Conservation (phyloP, 2,888 invertebrate species). For the Pantelozetes paolii region DNA sequence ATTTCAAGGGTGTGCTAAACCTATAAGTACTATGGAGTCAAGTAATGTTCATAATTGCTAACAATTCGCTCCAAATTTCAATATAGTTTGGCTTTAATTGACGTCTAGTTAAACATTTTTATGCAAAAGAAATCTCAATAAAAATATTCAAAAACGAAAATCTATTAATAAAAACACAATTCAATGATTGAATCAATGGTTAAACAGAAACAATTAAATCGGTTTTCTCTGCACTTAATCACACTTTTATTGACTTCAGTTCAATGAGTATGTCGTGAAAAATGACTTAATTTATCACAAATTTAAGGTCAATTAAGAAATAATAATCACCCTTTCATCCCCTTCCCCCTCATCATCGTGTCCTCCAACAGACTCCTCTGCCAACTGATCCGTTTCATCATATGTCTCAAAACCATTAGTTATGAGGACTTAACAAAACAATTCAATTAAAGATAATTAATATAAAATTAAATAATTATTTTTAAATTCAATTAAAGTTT, state of each 20-base stretch:
- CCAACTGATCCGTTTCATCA: constrained; percentile 33
- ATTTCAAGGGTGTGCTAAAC: constrained; percentile 35
- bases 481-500: background rate
- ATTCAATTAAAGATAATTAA: background rate
- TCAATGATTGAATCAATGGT: background rate
- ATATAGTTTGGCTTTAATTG: background rate
- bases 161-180: background rate
- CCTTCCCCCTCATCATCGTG: background rate
- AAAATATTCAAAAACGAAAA: background rate
- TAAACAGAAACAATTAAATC: background rate
- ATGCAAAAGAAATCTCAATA: background rate
- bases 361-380: constrained; percentile 36
- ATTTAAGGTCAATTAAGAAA: background rate
- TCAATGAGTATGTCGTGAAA: background rate
- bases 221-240: background rate
- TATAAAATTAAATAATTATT: background rate
- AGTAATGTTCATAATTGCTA: background rate
- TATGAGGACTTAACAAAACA: background rate
- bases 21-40: background rate
- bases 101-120: background rate
- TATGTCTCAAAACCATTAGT: constrained; percentile 33
- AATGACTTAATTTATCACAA: background rate
- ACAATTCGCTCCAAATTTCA: constrained; percentile 31
- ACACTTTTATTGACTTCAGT: background rate
- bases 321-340: background rate